Percentiles rank a stretch among this genome's conserved stretches.
Evolutionary conservation across 2,113 vertebrate species (phyloP).

Genomic region (Amphiprion percula): DNA sequence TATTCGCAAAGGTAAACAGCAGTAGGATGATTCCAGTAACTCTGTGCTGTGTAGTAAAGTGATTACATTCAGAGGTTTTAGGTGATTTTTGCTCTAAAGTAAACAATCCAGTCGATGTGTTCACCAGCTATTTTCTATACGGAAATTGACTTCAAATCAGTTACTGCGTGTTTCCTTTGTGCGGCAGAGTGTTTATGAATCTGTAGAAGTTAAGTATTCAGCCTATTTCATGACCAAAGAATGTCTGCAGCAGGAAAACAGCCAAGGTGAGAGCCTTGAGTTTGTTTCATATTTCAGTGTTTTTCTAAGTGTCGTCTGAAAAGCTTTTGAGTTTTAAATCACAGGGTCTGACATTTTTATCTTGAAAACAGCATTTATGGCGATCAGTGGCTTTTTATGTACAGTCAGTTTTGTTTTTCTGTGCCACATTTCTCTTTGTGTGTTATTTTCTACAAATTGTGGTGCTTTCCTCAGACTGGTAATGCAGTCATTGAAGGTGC

Average conservation of each 20-base stretch:
- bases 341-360: slow-evolving; percentile 47
- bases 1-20: neutral
- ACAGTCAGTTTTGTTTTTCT: slow-evolving; percentile 19
- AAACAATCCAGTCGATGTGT: neutral
- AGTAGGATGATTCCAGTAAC: neutral
- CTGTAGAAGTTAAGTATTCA: slow-evolving; percentile 38
- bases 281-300: slow-evolving; percentile 59
- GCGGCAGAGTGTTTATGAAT: slow-evolving; percentile 40
- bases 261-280: slow-evolving; percentile 37
- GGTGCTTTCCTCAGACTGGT: slow-evolving; percentile 59
- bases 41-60: neutral
- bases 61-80: neutral
- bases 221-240: slow-evolving; percentile 79
- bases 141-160: neutral
- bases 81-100: neutral
- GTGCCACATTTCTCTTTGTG: slow-evolving; percentile 60
- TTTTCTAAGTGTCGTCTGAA: slow-evolving; percentile 35
- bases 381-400: slow-evolving; percentile 37
- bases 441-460: slow-evolving; percentile 53
- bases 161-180: slow-evolving; percentile 64
- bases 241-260: slow-evolving; percentile 71
- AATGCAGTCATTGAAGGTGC: slow-evolving; percentile 49
- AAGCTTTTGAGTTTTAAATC: slow-evolving; percentile 49
- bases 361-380: slow-evolving; percentile 34
- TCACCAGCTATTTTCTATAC: slow-evolving; percentile 39